Conservation (phyloP, 2,888 invertebrate genomes). For the Agrochola litura region DNA sequence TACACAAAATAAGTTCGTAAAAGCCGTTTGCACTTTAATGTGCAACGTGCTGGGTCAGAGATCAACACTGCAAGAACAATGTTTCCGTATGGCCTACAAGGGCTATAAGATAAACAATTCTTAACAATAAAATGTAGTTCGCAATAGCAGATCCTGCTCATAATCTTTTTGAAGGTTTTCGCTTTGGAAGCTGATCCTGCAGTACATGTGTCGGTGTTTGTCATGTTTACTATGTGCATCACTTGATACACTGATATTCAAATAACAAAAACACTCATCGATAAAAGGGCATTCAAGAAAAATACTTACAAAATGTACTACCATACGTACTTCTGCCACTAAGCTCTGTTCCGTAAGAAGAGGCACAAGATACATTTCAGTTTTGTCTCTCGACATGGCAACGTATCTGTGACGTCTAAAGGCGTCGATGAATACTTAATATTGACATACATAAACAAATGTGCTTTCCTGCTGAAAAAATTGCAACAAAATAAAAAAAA, state of each 20-base stretch:
- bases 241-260: no score
- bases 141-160: neutral
- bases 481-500: constrained; percentile 8
- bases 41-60: constrained; percentile 47
- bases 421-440: neutral
- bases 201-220: neutral
- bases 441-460: neutral
- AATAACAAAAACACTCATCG: no score
- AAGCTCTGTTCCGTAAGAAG: no score
- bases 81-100: constrained; percentile 31
- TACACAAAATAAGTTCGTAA: constrained; percentile 20
- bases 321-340: no score
- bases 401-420: neutral
- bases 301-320: no score
- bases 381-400: no score
- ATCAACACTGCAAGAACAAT: constrained; percentile 28
- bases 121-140: constrained; percentile 7
- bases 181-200: neutral
- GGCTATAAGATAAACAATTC: constrained; percentile 28
- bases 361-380: no score
- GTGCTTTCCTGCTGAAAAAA: constrained; percentile 1
- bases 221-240: neutral
- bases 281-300: no score
- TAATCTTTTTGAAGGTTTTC: neutral
- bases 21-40: constrained; percentile 22